phyloP scores from a whole-genome alignment of 2,113 vertebrate species.

The Scortum barcoo region DNA sequence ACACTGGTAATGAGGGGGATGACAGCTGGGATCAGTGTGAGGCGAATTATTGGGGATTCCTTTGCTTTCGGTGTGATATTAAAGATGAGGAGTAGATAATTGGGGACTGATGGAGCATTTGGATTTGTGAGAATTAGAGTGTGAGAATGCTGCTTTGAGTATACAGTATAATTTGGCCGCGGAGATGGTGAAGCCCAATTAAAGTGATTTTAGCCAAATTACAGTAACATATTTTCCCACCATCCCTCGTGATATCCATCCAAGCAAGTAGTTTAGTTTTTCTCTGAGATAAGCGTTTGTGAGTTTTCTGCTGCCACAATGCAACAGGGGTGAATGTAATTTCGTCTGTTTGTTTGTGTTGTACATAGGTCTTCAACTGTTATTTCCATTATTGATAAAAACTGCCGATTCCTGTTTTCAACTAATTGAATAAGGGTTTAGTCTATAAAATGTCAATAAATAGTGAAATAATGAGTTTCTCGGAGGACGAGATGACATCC shows the following conservation, averaged over 20 bases:
- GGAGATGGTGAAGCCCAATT: not conserved
- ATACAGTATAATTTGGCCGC: not conserved
- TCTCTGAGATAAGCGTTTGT: not conserved
- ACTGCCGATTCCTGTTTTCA: not conserved
- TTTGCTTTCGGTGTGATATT: constrained; percentile 14
- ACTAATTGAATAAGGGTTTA: not conserved
- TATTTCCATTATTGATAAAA: too few species aligned
- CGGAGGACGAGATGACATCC: not conserved
- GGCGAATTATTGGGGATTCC: constrained; percentile 15
- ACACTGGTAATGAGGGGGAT: not conserved
- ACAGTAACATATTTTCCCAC: not conserved
- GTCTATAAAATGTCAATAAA: too few species aligned
- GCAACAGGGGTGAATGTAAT: not conserved
- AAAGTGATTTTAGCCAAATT: not conserved
- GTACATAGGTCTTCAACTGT: not conserved
- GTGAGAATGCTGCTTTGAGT: not conserved
- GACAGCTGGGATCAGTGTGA: constrained; percentile 1
- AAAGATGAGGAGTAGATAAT: constrained; percentile 16
- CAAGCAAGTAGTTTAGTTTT: not conserved
- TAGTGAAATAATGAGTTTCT: too few species aligned
- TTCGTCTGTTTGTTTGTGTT: not conserved
- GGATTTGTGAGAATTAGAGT: constrained; percentile 31
- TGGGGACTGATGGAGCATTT: constrained; percentile 15
- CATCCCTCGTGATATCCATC: not conserved
- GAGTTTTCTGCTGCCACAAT: not conserved